phyloP scores from a whole-genome alignment of 2,113 vertebrate genomes.

The Garra rufa region DNA sequence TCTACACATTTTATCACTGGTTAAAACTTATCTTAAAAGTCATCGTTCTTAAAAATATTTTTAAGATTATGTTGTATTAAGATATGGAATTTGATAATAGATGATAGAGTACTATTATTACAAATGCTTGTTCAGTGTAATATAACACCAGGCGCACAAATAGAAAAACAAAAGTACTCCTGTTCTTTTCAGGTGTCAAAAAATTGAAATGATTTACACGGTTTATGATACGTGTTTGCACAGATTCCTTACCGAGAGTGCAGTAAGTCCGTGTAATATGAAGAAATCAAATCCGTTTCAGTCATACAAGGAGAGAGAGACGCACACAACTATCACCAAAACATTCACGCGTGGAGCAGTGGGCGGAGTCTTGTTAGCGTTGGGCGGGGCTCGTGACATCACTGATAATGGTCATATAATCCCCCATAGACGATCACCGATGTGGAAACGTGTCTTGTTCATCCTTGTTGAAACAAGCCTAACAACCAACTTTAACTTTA shows the following conservation, averaged over 20 bases:
- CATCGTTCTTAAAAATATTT: not conserved
- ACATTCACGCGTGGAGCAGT: conserved; percentile 62
- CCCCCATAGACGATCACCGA: conserved; percentile 31
- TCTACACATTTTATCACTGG: not conserved
- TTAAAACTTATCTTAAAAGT: not conserved
- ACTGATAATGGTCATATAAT: conserved; percentile 59
- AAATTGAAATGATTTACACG: not conserved
- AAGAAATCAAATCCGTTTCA: not conserved
- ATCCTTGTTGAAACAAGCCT: not conserved
- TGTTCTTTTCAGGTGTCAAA: not conserved
- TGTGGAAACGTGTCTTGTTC: conserved; percentile 14
- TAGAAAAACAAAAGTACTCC: not conserved
- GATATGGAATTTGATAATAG: not conserved
- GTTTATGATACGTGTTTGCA: conserved; percentile 7
- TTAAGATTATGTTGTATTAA: not conserved
- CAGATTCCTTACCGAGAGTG: not conserved
- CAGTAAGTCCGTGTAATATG: not conserved
- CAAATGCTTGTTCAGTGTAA: not conserved
- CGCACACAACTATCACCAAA: conserved; percentile 46
- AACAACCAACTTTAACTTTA: not conserved
- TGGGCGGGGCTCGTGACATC: conserved; percentile 62
- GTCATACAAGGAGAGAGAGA: too few relatives aligned
- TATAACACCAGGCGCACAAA: not conserved
- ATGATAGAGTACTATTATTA: not conserved
- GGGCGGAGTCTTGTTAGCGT: not conserved